Conservation (phyloP, 1,140 invertebrate species). For the Nasonia vitripennis region DNA sequence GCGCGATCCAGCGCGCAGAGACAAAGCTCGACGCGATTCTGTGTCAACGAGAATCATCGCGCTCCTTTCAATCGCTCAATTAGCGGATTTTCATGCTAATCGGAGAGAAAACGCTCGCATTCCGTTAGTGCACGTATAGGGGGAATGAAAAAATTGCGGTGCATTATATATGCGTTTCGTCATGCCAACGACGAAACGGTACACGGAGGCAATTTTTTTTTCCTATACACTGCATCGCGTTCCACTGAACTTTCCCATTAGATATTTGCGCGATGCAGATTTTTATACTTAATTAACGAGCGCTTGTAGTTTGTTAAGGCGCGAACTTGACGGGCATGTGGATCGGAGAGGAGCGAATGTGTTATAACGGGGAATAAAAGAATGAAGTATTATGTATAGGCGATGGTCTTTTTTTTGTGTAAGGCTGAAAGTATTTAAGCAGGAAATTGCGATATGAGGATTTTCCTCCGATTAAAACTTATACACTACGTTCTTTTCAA, state of each 20-base stretch:
- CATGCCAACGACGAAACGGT: background rate
- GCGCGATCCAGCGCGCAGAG: background rate
- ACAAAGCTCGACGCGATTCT: background rate
- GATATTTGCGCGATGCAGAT: background rate
- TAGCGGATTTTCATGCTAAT: conserved; percentile 3
- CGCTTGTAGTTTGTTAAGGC: background rate
- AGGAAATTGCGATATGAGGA: no score
- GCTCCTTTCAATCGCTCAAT: background rate
- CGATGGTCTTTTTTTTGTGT: background rate
- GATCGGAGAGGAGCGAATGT: background rate
- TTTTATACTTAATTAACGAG: background rate
- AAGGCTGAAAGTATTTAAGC: background rate
- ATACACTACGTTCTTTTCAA: background rate
- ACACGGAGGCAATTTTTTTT: background rate
- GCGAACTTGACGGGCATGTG: background rate
- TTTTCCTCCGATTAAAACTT: background rate
- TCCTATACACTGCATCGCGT: background rate
- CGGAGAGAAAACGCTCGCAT: background rate
- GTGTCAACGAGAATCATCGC: conserved; percentile 17
- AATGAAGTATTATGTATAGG: background rate
- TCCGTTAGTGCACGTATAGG: background rate
- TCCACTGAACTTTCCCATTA: background rate
- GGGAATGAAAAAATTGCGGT: background rate
- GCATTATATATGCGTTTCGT: background rate
- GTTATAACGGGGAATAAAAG: background rate